These are phyloP conservation scores for Oreocharis arfaki DNA, from an alignment of 2,113 vertebrate genomes.

Conservation along the genomic window DNA sequence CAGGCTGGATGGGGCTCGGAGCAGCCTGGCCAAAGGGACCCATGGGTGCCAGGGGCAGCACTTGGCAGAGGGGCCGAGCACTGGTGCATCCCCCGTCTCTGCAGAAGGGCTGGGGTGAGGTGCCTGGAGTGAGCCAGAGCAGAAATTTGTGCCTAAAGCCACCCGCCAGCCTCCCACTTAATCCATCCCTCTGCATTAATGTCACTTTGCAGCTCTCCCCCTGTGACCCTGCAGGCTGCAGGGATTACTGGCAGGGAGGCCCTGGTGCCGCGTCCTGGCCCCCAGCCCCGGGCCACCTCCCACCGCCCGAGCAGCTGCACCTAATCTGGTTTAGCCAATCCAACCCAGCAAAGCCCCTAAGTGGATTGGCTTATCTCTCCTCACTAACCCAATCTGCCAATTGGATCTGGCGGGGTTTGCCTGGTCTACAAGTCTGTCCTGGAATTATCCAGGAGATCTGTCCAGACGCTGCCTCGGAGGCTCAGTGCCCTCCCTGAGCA, in stretches of 20 bases:
- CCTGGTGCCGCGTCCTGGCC: background rate
- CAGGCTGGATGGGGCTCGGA: background rate
- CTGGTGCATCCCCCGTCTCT: background rate
- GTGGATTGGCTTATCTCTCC: constrained; percentile 20
- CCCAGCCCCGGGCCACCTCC: background rate
- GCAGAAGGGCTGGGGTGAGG: background rate
- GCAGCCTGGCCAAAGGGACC: background rate
- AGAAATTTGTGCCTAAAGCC: background rate
- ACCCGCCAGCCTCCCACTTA: background rate
- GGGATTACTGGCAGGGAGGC: background rate
- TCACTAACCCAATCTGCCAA: constrained; percentile 3
- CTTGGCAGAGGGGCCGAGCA: background rate
- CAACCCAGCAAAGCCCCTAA: background rate
- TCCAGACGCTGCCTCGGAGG: background rate
- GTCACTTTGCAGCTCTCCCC: background rate
- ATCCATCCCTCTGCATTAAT: background rate
- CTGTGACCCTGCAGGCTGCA: background rate
- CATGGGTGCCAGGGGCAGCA: background rate
- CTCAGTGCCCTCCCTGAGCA: background rate
- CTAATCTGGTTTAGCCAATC: background rate
- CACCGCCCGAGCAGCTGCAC: background rate
- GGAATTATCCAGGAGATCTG: background rate
- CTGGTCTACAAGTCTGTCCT: background rate
- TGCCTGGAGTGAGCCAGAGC: background rate
- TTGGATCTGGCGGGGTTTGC: background rate